Conservation (phyloP, 2,888 invertebrate species). For the Epinotia bilunana region DNA sequence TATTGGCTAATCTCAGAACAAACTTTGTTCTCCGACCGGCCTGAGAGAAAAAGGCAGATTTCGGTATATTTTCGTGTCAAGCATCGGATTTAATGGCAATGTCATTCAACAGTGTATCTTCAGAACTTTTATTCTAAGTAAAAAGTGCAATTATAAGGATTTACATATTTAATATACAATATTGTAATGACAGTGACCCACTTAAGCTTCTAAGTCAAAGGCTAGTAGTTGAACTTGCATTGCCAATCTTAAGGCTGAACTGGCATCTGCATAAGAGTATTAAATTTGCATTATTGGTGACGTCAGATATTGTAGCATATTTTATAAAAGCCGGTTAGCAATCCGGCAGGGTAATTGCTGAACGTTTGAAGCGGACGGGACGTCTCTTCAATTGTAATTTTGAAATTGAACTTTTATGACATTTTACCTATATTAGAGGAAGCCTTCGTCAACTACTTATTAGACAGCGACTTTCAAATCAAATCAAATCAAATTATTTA, state of each 20-base stretch:
- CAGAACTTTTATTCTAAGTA: background rate
- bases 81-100: too few relatives aligned
- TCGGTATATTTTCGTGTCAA: too few relatives aligned
- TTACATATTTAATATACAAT: background rate
- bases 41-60: background rate
- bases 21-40: too few relatives aligned
- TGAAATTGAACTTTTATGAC: background rate
- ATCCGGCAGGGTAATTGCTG: background rate
- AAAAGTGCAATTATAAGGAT: conserved; percentile 11
- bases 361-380: background rate
- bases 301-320: conserved; percentile 3
- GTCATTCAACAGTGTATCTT: too few relatives aligned
- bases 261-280: conserved; percentile 5
- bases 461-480: too few relatives aligned
- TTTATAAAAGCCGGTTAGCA: background rate
- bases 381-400: too few relatives aligned
- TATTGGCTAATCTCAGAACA: too few relatives aligned
- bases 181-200: conserved; percentile 34
- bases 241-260: conserved; percentile 23
- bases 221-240: conserved; percentile 38
- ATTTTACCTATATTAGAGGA: too few relatives aligned
- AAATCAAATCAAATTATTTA: too few relatives aligned
- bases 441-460: too few relatives aligned
- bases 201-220: conserved; percentile 18
- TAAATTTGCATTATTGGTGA: conserved; percentile 15